Base-by-base conservation (phyloP, 2,888 invertebrate species). In the Molanna angustata region DNA sequence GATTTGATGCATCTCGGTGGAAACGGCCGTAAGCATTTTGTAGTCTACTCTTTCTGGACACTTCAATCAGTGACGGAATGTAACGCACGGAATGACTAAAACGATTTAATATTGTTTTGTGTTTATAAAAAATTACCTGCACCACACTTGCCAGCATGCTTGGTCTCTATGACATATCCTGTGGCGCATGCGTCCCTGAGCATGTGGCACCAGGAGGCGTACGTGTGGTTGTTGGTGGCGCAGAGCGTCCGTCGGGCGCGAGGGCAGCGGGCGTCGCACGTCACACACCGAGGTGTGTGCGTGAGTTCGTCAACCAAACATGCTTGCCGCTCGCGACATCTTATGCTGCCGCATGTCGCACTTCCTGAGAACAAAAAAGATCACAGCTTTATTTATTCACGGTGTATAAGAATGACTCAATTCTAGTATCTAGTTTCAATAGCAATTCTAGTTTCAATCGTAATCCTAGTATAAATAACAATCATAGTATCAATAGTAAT, bases 191-290 rank as follows among this genome's bases (percentile, higher is more conserved):
- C 82, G 64, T 86, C 85, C 67, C 83, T 80, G 65, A 84, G 80
- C 82, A 90, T 84, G 68, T 87, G 85, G 69, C 89, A 89, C 86
- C 87, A 88, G 52, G 84, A 86, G 59, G 77, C 75, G 67, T 90
- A 89, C 18, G 87, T 88, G 62, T 78, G 78, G 67, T 86, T 86
- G 69, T 90, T 87, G 61, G 80, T 78, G 54, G 86, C 88, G 67
- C 89, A 89, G 52, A 88, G 73, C 1, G 57, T 39, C 11, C 54
- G 46, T 27, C 49, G 39, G 18, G 54, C 66, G 53, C 80, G 72
- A 20, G 78, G 73, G 64, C 84, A 85, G 56, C 80, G 79, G 62
- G 79, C 78, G 61, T 76, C 78, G 67, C 89, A 89, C 59, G 83
- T 82, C 58, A 86, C 83, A 68, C 89, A 90, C 52, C 87, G 78